phyloP scores from a whole-genome alignment of 2,888 invertebrate species.

The Aphodius sticticus region DNA sequence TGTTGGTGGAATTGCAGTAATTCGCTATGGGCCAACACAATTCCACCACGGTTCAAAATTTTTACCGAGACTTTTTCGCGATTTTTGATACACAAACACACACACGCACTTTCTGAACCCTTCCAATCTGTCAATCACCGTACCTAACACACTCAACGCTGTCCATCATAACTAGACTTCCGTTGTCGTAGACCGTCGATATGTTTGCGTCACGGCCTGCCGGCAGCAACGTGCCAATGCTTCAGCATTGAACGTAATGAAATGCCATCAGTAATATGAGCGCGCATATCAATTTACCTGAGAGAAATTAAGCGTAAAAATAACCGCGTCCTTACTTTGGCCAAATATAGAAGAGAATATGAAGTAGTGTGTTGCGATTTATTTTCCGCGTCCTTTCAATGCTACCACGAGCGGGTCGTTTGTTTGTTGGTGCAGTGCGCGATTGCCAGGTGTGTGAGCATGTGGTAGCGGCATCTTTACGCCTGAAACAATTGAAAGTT shows the following conservation, averaged over 20 bases:
- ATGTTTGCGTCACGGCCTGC: background rate
- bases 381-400: conserved; percentile 4
- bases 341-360: conserved; percentile 4
- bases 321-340: background rate
- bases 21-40: background rate
- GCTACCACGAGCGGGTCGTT: background rate
- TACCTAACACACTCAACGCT: background rate
- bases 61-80: background rate
- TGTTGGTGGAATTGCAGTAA: background rate
- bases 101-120: background rate
- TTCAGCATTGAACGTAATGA: conserved; percentile 4
- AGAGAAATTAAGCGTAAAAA: background rate
- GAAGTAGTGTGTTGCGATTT: background rate
- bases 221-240: background rate
- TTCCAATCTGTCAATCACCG: background rate
- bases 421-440: background rate
- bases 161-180: background rate
- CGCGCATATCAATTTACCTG: conserved; percentile 4
- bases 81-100: background rate
- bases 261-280: background rate
- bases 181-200: background rate
- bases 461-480: background rate
- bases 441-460: background rate
- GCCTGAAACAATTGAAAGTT: background rate
- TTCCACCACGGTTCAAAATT: background rate